A percentile compares a stretch with the other conserved stretches of the same genome.
phyloP scores from a whole-genome alignment of 2,113 vertebrate genomes.

The Varanus salvator region DNA sequence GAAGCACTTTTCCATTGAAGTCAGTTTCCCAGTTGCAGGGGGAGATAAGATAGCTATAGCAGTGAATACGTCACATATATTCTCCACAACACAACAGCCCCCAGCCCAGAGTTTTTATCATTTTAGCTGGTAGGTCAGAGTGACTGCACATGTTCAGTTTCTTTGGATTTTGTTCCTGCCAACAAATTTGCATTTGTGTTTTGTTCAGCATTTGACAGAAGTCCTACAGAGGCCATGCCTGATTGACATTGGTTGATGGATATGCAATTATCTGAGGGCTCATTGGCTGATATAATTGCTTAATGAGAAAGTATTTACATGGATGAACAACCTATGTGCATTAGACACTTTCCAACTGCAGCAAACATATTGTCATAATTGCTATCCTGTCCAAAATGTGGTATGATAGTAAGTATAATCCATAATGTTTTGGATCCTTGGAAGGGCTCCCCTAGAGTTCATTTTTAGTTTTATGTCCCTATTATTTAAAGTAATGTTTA shows the following conservation, averaged over 20 bases:
- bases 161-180: not conserved
- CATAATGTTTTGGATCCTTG: not conserved
- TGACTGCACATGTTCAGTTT: not conserved
- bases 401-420: not conserved
- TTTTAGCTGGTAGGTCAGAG: not conserved
- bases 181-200: not conserved
- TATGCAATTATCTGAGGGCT: not conserved
- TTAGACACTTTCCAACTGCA: not conserved
- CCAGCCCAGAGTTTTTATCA: not conserved
- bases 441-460: not conserved
- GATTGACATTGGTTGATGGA: conserved; percentile 1
- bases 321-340: not conserved
- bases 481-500: not conserved
- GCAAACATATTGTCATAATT: not conserved
- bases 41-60: too few relatives aligned
- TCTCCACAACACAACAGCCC: not conserved
- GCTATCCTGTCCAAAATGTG: not conserved
- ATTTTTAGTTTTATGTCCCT: not conserved
- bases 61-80: not conserved
- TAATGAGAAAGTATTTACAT: conserved; percentile 1
- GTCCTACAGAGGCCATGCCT: not conserved
- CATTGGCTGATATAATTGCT: conserved; percentile 11
- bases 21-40: too few relatives aligned
- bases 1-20: too few relatives aligned
- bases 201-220: not conserved